Evolutionary conservation across 1,140 invertebrate species (phyloP), one percentile per base, ranked within the genome.

Genomic region (Aphis gossypii): DNA sequence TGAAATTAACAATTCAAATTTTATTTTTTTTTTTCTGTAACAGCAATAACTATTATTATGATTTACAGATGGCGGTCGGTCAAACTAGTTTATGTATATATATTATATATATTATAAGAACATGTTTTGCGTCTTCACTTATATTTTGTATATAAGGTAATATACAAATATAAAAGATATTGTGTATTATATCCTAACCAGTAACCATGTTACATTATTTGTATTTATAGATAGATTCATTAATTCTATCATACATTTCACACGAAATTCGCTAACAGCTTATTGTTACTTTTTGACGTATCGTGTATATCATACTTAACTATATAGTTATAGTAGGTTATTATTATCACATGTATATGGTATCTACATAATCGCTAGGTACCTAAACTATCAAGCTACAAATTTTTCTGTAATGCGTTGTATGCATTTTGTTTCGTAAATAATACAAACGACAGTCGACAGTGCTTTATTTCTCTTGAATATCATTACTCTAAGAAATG

Each of bases 381-480:
- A 60, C 56, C 56, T 60, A 30, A 60, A 35, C 30, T 68, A 68
- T 30, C 11, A 11, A n/a, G 30, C 60, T 84, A 84, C 14, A 9
- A 1, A 30, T 87, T 48, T 20, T 7, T 48, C 6, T 87, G 14
- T n/a, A 20, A 41, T 21, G 18, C 44, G 11, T 84, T 84, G 11
- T 84, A 25, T 20, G 7, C 41, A 25, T 84, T 84, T 41, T 76
- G 46, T 83, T 92, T 83, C 21, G 60, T 92, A 83, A 41, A 90
- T 35, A 35, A 76, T 68, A 68, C 60, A 2, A 60, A 92, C 90
- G 60, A 92, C 92, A 54, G 82, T 56, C 51, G 68, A 82, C 90
- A 83, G 51, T 86, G 92, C 41, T 93, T 86, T 93, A 93, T 93
- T 82, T 86, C 23, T 44, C 25, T 86, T 56, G 92, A 93, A 93